Evolutionary conservation across 2,888 invertebrate species (phyloP).

Genomic region (Lochmaea crataegi): DNA sequence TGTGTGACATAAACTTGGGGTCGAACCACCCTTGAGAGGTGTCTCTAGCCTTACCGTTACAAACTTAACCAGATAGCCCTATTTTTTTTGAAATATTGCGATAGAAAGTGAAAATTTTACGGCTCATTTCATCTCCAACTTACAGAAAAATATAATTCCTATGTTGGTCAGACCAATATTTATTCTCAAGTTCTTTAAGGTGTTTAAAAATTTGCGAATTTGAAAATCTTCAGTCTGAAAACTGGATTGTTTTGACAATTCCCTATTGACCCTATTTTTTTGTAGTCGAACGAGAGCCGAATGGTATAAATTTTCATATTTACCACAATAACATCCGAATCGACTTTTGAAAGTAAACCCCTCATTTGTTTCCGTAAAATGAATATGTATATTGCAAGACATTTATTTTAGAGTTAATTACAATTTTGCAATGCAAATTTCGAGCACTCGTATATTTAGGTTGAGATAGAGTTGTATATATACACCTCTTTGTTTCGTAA

Average conservation of each 20-base stretch:
- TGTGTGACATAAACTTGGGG: too few relatives aligned
- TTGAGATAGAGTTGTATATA: constrained; percentile 52
- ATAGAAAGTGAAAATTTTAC: too few relatives aligned
- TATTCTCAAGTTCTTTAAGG: too few relatives aligned
- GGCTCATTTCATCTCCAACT: too few relatives aligned
- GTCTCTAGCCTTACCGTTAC: too few relatives aligned
- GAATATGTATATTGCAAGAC: constrained; percentile 60
- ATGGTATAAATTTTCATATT: constrained; percentile 29
- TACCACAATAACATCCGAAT: constrained; percentile 45
- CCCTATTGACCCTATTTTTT: constrained; percentile 9
- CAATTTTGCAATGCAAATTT: constrained; percentile 63
- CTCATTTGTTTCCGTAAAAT: constrained; percentile 54
- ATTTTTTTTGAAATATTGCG: too few relatives aligned
- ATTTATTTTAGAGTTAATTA: constrained; percentile 63
- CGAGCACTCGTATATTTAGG: constrained; percentile 60
- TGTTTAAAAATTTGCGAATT: neutral
- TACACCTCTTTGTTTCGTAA: constrained; percentile 9
- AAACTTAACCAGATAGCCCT: too few relatives aligned
- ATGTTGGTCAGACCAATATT: too few relatives aligned
- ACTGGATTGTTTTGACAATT: constrained; percentile 10
- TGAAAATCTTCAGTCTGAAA: neutral
- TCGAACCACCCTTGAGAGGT: too few relatives aligned
- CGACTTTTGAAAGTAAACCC: constrained; percentile 52
- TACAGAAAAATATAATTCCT: too few relatives aligned
- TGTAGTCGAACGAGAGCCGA: too few relatives aligned